Base-by-base conservation (phyloP, 2,113 vertebrate genomes). In the Silurus meridionalis region DNA sequence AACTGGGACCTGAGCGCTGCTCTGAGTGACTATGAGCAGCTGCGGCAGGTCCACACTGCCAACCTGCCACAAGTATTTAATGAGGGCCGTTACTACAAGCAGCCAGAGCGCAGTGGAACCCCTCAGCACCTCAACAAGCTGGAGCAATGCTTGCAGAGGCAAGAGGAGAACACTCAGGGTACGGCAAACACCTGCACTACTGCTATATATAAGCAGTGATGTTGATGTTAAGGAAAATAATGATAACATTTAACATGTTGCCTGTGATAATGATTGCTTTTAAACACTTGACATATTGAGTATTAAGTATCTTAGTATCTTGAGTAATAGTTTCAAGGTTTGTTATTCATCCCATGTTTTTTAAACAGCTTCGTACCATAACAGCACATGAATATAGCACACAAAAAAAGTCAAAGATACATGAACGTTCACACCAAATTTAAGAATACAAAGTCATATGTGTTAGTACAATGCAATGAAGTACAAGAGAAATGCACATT, bases 1-100 rank as follows among this genome's bases (percentile, higher is more conserved):
- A 99, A 99, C 91, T 99, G 98, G 98, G 98, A 99, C 95, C 93
- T 99, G 92, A 96, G 96, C 6, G 98, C 98, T 28, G 98, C 98
- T 82, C 92, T 99, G 82, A 98, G 93, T 74, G 98, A 99, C 91
- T 99, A 97, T 83, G 98, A 99, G 92, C 97, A 99, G 93, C 97
- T 99, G 87, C 94, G 97, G 88, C 97, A 99, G 94, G 97, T 98
- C 90, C 97, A 97, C 93, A 97, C 98, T 0, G 95, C 95, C 94
- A 97, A 97, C 94, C 95, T 99, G 93, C 98, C 98, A 0, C 96
- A 95, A 87, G 98, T 96, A 87, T 98, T 98, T 94, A 98, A 97
- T 0, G 97, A 99, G 94, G 97, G 97, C 90, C 95, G 95, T 87
- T 95, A 95, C 89, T 95, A 92, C 93, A 97, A 95, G 90, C 96